Conservation (phyloP, 2,888 invertebrate genomes). For the Heterodera filipjevi region DNA sequence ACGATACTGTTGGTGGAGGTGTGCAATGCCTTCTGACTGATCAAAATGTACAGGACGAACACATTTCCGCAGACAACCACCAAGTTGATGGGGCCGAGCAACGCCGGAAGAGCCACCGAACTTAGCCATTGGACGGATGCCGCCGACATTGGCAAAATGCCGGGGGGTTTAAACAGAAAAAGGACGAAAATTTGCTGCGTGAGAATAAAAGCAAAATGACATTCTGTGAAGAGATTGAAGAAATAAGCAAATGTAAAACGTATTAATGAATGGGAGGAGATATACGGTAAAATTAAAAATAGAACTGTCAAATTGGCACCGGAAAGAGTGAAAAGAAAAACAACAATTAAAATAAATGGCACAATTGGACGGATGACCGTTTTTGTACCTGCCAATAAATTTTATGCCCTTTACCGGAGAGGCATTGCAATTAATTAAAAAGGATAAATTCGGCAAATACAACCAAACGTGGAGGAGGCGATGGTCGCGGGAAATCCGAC, state of each 20-base stretch:
- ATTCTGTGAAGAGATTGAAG: not conserved
- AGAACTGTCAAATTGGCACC: not conserved
- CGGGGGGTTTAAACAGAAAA: not conserved
- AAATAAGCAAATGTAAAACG: not conserved
- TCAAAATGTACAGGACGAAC: conserved; percentile 60
- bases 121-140: conserved; percentile 26
- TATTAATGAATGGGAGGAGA: not conserved
- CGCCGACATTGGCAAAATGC: conserved; percentile 17
- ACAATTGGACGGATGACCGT: not conserved
- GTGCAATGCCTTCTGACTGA: conserved; percentile 71
- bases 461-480: not conserved
- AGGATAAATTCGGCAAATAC: not conserved
- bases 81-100: conserved; percentile 55
- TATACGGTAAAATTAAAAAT: not conserved
- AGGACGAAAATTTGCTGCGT: not conserved
- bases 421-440: conserved; percentile 15
- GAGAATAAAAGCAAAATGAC: too few species aligned
- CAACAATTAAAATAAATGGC: conserved; percentile 4
- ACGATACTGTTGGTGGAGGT: conserved; percentile 96
- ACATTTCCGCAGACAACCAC: conserved; percentile 62
- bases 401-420: not conserved
- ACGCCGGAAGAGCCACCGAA: conserved; percentile 41
- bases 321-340: conserved; percentile 4
- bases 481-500: not conserved
- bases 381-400: not conserved